phyloP scores from a whole-genome alignment of 2,888 invertebrate genomes.

The Dromius quadrimaculatus region DNA sequence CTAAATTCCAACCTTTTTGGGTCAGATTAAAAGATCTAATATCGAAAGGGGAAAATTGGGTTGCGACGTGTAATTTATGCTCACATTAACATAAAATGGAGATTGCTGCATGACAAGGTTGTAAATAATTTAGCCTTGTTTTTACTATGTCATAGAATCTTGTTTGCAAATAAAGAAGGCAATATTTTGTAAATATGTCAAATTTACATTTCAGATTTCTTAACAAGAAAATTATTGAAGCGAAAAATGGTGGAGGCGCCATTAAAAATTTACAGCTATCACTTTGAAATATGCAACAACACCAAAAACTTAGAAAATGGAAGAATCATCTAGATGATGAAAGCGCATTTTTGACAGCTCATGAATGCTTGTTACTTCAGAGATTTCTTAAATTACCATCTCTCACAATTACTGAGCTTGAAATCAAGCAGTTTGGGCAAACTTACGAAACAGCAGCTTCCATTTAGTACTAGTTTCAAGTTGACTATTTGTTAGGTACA shows the following conservation, averaged over 20 bases:
- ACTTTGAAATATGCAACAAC: neutral
- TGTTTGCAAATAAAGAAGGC: conserved; percentile 5
- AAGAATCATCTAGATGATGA: no score
- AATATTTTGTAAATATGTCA: neutral
- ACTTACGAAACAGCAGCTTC: no score
- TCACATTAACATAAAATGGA: conserved; percentile 27
- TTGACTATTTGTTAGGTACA: no score
- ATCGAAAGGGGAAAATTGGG: neutral
- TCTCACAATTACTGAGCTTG: no score
- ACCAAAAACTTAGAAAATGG: no score
- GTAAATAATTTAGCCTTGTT: conserved; percentile 30
- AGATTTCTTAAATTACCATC: no score
- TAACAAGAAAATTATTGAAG: no score
- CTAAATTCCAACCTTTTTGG: neutral
- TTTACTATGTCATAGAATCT: conserved; percentile 8
- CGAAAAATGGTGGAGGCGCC: neutral
- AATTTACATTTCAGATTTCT: neutral
- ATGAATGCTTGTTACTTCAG: no score
- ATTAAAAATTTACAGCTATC: neutral
- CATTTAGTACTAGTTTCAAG: no score
- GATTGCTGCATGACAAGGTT: conserved; percentile 10
- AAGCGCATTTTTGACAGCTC: no score
- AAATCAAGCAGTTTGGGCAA: no score
- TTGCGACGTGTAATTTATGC: conserved; percentile 22
- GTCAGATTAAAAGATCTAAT: neutral